Evolutionary conservation across 2,797 vertebrate genomes (phyloP).

Genomic region (Squalus acanthias): DNA sequence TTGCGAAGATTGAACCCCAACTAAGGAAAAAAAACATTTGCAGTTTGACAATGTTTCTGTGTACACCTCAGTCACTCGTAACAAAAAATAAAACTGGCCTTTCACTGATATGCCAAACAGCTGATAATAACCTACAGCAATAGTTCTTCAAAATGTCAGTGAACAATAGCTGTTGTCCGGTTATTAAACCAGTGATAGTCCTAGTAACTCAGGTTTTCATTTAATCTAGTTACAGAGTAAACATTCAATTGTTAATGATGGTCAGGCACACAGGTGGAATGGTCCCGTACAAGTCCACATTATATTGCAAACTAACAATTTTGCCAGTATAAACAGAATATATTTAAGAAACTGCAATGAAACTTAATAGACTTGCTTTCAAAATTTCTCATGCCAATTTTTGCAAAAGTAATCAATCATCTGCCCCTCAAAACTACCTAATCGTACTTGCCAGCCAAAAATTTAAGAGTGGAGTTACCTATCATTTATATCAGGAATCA

Average conservation of each 20-base stretch:
- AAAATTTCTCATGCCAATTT: not conserved
- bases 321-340: not conserved
- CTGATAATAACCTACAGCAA: no score
- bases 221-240: not conserved
- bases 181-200: not conserved
- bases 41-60: not conserved
- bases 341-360: not conserved
- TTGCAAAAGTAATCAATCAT: not conserved
- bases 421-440: not conserved
- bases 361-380: not conserved
- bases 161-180: not conserved
- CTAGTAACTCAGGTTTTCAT: not conserved
- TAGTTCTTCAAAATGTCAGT: not conserved
- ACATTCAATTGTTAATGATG: not conserved
- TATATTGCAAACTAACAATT: not conserved
- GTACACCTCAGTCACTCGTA: no score
- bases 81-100: not conserved
- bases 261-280: not conserved
- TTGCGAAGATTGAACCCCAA: conserved; percentile 84
- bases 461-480: not conserved
- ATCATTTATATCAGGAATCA: not conserved
- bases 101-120: not conserved
- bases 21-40: conserved; percentile 53
- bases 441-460: not conserved
- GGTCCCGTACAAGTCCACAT: not conserved